A percentile compares a stretch with the other conserved stretches of the same genome.
These are phyloP conservation scores for Diploptera punctata DNA, from an alignment of 2,888 invertebrate species.

Conservation along the genomic window DNA sequence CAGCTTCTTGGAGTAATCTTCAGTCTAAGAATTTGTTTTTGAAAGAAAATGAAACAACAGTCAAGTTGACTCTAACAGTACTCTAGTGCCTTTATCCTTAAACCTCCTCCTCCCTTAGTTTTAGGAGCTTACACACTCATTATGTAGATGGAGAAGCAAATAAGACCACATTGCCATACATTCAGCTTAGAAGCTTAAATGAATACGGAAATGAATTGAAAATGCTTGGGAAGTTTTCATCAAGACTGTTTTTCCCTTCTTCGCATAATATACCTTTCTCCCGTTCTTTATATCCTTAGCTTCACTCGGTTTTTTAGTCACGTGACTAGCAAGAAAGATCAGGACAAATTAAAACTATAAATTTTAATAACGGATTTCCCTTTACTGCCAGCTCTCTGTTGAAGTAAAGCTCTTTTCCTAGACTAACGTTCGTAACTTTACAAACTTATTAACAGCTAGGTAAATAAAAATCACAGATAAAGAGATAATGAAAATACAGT, in stretches of 20 bases:
- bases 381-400: too few species aligned
- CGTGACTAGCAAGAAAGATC: constrained; percentile 37
- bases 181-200: constrained; percentile 32
- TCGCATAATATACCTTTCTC: neutral
- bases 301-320: constrained; percentile 15
- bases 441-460: too few species aligned
- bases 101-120: neutral
- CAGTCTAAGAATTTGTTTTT: neutral
- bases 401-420: too few species aligned
- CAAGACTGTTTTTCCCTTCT: neutral
- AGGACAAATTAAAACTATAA: constrained; percentile 42
- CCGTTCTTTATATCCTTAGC: constrained; percentile 32
- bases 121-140: constrained; percentile 23
- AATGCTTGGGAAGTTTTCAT: constrained; percentile 28
- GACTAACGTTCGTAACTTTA: too few species aligned
- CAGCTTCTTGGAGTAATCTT: neutral
- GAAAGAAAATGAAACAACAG: neutral
- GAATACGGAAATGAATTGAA: constrained; percentile 34
- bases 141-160: constrained; percentile 24
- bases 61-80: constrained; percentile 11
- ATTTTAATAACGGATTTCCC: constrained; percentile 40
- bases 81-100: too few species aligned
- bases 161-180: constrained; percentile 20
- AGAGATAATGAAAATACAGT: too few species aligned
- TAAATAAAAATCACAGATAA: too few species aligned